phyloP scores from a whole-genome alignment of 1,140 invertebrate species.

The Limonius californicus region DNA sequence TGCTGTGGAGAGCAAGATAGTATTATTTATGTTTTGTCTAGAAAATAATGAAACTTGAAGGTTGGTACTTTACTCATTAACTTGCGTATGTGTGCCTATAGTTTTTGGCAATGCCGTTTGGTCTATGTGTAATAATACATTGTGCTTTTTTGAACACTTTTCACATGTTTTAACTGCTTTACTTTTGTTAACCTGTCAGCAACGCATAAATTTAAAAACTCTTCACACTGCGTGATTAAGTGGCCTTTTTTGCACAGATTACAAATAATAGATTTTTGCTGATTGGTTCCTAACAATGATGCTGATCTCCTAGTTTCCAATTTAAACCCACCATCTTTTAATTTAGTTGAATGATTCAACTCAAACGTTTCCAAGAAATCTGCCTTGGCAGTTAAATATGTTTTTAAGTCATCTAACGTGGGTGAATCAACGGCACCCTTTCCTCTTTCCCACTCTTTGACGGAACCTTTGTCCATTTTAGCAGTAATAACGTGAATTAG shows the following conservation, averaged over 20 bases:
- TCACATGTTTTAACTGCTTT: neutral
- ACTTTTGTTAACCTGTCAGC: neutral
- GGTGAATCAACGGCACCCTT: too few species aligned
- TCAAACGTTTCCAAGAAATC: conserved; percentile 8
- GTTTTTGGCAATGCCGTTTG: neutral
- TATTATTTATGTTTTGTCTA: too few species aligned
- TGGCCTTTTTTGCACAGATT: neutral
- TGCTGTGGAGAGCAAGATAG: too few species aligned
- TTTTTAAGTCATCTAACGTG: neutral
- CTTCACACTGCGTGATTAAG: neutral
- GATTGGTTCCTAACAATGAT: too few species aligned
- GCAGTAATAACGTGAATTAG: conserved; percentile 25
- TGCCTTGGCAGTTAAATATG: neutral
- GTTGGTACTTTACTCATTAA: too few species aligned
- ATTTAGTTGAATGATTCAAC: neutral
- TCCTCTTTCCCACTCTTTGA: too few species aligned
- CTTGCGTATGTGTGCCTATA: neutral
- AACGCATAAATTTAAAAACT: neutral
- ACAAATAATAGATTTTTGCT: neutral
- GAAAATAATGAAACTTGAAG: too few species aligned
- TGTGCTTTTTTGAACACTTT: neutral
- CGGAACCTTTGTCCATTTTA: conserved; percentile 22
- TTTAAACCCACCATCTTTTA: neutral
- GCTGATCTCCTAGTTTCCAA: neutral
- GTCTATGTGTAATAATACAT: neutral